Evolutionary conservation across 35 echinoderm and acorn worm genomes (phyloP).

Genomic region (Stichopus chloronotus): DNA sequence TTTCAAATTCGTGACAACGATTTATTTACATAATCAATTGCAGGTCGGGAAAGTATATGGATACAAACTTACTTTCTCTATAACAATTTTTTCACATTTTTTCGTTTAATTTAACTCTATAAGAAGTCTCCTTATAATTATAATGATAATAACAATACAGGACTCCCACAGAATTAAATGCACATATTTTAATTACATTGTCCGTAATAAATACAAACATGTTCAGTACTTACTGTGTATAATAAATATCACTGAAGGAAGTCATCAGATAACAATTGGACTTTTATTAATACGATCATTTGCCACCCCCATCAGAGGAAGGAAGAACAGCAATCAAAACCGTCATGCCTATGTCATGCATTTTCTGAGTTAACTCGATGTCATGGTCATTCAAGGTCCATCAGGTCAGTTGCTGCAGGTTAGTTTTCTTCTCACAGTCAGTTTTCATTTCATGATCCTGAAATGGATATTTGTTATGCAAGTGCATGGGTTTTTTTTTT

Average conservation of each 20-base stretch:
- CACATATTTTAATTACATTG: neutral
- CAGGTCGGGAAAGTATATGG: slow-evolving; percentile 18
- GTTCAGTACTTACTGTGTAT: neutral
- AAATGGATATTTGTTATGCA: too few relatives aligned
- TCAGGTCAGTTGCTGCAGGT: too few relatives aligned
- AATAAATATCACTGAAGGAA: slow-evolving; percentile 23
- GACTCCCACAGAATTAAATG: neutral
- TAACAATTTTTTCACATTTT: neutral
- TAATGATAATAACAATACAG: neutral
- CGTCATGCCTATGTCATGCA: too few relatives aligned
- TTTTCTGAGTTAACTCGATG: too few relatives aligned
- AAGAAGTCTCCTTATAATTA: neutral
- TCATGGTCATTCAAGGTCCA: too few relatives aligned
- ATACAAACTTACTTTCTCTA: slow-evolving; percentile 10
- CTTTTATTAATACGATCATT: neutral
- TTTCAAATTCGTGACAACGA: slow-evolving; percentile 25
- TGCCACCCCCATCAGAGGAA: neutral
- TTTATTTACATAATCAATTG: slow-evolving; percentile 32
- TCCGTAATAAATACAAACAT: neutral
- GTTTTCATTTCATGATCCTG: too few relatives aligned
- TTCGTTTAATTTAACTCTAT: neutral
- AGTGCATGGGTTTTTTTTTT: too few relatives aligned
- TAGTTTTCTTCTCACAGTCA: too few relatives aligned
- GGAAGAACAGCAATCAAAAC: too few relatives aligned
- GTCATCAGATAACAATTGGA: neutral